These are phyloP conservation scores for Steinernema khuongi DNA, from an alignment of 1,140 invertebrate genomes.

Conservation along the genomic window DNA sequence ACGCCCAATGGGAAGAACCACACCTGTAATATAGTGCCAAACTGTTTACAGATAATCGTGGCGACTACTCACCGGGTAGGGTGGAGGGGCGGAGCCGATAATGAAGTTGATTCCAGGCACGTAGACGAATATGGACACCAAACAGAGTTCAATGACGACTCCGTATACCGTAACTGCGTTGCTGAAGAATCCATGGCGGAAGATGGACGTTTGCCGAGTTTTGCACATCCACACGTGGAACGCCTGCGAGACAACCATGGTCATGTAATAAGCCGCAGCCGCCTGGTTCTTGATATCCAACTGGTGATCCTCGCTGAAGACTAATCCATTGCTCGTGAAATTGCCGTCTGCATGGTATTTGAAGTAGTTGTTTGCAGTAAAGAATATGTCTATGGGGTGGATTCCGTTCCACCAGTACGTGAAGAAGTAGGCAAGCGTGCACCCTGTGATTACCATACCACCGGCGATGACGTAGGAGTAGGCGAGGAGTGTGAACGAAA, in stretches of 20 bases:
- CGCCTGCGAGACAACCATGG: conserved; percentile 18
- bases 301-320: neutral
- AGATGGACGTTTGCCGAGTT: conserved; percentile 38
- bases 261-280: conserved; percentile 15
- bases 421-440: conserved; percentile 28
- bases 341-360: neutral
- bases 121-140: conserved; percentile 31
- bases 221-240: conserved; percentile 43
- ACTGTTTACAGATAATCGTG: too few species aligned
- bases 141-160: conserved; percentile 24
- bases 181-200: conserved; percentile 32
- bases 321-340: conserved; percentile 12
- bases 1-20: conserved; percentile 50
- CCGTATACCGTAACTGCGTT: conserved; percentile 27
- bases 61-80: conserved; percentile 5
- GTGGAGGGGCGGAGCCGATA: conserved; percentile 37
- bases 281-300: neutral
- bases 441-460: conserved; percentile 28
- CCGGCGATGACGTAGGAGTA: conserved; percentile 36
- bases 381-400: conserved; percentile 13
- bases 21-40: conserved; percentile 27
- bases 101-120: conserved; percentile 25
- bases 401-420: conserved; percentile 29
- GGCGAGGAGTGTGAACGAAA: conserved; percentile 20
- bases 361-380: neutral